Conservation (phyloP, 2,888 invertebrate species). For the Hydraecia micacea region DNA sequence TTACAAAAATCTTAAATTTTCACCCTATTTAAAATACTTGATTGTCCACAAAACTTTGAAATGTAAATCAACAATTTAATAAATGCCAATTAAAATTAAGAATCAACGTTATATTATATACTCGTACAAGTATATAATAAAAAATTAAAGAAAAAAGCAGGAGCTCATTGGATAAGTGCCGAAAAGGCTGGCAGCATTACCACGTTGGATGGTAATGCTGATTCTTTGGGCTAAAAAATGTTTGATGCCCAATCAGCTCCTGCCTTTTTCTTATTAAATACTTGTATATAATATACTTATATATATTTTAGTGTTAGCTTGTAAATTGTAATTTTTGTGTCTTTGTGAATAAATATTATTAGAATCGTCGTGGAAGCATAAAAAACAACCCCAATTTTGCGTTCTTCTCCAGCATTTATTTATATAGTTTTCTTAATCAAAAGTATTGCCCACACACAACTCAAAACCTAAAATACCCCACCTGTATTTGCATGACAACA, state of each 20-base stretch:
- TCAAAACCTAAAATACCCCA: not conserved
- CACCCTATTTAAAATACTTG: not conserved
- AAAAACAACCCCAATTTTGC: not conserved
- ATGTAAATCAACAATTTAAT: not conserved
- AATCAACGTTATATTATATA: not conserved
- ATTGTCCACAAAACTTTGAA: not conserved
- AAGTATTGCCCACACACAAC: not conserved
- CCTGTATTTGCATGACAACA: conserved; percentile 34
- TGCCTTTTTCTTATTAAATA: too few species aligned
- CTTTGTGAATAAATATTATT: too few species aligned
- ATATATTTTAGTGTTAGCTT: too few species aligned
- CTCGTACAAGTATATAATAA: too few species aligned
- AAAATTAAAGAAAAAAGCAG: too few species aligned
- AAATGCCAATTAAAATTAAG: not conserved
- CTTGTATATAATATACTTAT: too few species aligned
- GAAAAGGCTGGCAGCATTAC: too few species aligned
- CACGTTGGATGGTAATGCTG: too few species aligned
- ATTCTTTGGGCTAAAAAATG: too few species aligned
- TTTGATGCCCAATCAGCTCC: too few species aligned
- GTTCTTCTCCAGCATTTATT: not conserved
- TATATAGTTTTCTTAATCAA: not conserved
- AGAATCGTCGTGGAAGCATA: not conserved
- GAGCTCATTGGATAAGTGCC: too few species aligned
- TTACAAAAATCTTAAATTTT: not conserved
- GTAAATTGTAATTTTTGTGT: too few species aligned